Conservation (phyloP, 2,113 vertebrate species). For the Ophthalmolycus amberensis region DNA sequence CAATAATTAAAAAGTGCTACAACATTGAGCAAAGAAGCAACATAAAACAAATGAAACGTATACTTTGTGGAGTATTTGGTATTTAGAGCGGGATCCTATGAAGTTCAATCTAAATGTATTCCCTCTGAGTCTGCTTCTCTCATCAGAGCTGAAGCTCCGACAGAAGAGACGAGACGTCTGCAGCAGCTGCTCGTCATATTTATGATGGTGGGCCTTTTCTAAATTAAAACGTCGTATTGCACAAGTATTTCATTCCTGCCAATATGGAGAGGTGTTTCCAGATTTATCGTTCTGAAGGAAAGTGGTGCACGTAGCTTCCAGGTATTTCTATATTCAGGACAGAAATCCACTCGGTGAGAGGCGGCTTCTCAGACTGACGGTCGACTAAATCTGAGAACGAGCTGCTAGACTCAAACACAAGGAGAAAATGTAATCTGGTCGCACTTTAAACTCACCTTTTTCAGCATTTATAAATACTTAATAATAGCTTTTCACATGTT, state of each 20-base stretch:
- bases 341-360: slow-evolving; percentile 11
- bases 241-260: not conserved
- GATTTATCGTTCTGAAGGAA: slow-evolving; percentile 26
- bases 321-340: slow-evolving; percentile 29
- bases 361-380: not conserved
- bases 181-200: slow-evolving; percentile 39
- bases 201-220: slow-evolving; percentile 36
- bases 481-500: not conserved
- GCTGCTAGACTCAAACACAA: not conserved
- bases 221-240: slow-evolving; percentile 35
- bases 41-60: too few species aligned
- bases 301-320: not conserved
- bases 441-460: not conserved
- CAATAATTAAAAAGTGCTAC: not conserved
- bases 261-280: not conserved
- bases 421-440: too few species aligned
- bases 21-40: too few species aligned
- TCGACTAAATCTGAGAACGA: not conserved
- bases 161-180: not conserved
- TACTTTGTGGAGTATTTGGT: too few species aligned
- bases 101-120: not conserved
- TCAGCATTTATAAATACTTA: not conserved
- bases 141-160: slow-evolving; percentile 10
- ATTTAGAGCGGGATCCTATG: not conserved
- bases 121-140: slow-evolving; percentile 34